Evolutionary conservation across 1,140 invertebrate species (phyloP), one percentile per base, ranked within the genome.

Genomic region (Drosophila takahashii): DNA sequence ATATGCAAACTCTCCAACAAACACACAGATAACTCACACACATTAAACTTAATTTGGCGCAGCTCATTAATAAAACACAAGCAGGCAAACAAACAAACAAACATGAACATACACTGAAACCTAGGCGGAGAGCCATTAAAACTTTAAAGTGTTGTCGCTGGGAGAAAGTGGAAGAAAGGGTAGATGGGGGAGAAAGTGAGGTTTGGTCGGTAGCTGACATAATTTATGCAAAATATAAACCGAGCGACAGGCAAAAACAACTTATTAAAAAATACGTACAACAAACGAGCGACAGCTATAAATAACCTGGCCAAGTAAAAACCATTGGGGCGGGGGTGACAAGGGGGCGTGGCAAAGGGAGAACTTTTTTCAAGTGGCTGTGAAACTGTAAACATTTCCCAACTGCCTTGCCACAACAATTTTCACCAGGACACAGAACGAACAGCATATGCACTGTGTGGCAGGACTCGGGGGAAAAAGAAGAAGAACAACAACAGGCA

Each of bases 181-280:
- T 22, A 3, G 34, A n/a, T n/a, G 15, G 64, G 9, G 45, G 13
- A n/a, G n/a, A n/a, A n/a, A n/a, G 15, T 7, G n/a, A 13, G 76
- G 62, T 15, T 41, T 15, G 39, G 6, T 42, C 15, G 15, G 3
- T 39, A 52, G 62, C 74, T 71, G 70, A 83, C 83, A 86, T 86
- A 86, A 86, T 86, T 86, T 87, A 86, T 86, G 81, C 75, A 86
- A 71, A 81, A 87, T 79, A 86, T 87, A 79, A 81, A 77, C 80
- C 77, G 29, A 85, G 76, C 65, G 76, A 84, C 80, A 76, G 59
- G 71, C 71, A 76, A 79, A 77, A 75, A 70, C 84, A 89, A 87
- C 84, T 87, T 87, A 79, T 87, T 79, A 79, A 83, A 83, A 78
- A 87, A 64, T 58, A 62, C 56, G 37, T 32, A 76, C 54, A 87